Evolutionary conservation across 2,888 invertebrate species (phyloP).

Genomic region (Aleiodes testaceus): DNA sequence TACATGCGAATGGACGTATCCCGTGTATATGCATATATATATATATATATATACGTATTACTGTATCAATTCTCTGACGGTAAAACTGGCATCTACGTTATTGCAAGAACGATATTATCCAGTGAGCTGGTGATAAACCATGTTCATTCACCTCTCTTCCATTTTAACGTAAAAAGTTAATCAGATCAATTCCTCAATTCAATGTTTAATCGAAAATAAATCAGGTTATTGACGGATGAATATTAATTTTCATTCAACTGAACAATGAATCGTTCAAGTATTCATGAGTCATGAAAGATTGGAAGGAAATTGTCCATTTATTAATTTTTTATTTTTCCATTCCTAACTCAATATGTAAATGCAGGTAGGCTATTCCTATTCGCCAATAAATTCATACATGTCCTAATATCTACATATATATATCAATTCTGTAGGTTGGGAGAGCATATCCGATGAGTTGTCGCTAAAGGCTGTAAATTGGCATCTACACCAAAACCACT

Average conservation of each 20-base stretch:
- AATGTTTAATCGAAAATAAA: too few species aligned
- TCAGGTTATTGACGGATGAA: too few species aligned
- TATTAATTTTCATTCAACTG: too few species aligned
- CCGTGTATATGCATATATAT: neutral
- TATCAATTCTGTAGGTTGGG: conserved; percentile 11
- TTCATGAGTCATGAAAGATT: too few species aligned
- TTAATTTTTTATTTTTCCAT: neutral
- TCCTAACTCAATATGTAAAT: neutral
- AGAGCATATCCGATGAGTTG: conserved; percentile 36
- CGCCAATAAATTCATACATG: conserved; percentile 27
- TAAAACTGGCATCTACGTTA: conserved; percentile 28
- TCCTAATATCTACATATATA: conserved; percentile 20
- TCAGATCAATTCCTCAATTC: too few species aligned
- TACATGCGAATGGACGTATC: neutral
- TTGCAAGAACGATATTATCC: conserved; percentile 17
- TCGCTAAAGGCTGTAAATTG: conserved; percentile 34
- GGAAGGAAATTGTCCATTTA: neutral
- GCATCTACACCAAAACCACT: conserved; percentile 32
- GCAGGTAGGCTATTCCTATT: conserved; percentile 7
- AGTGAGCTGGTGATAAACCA: conserved; percentile 1
- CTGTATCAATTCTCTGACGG: conserved; percentile 20
- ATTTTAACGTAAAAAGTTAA: too few species aligned
- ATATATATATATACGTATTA: neutral
- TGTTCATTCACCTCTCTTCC: neutral
- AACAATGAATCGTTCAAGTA: too few species aligned